Percentiles rank a stretch among this genome's conserved stretches.
These are phyloP conservation scores for Saguinus midas DNA, from an alignment of 2,113 vertebrate species.

Conservation along the genomic window DNA sequence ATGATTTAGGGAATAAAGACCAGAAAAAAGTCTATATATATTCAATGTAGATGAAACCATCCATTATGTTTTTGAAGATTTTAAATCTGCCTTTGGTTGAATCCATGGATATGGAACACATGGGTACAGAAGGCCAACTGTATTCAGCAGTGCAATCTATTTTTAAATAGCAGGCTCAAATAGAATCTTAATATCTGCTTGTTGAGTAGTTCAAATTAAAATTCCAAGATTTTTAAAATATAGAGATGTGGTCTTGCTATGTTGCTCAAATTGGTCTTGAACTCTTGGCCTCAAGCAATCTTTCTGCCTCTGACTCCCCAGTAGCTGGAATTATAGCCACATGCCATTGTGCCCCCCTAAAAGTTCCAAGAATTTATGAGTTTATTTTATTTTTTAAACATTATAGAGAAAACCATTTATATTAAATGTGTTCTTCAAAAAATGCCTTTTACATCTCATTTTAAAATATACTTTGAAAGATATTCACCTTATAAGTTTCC, in stretches of 20 bases:
- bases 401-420: not conserved
- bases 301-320: too few species aligned
- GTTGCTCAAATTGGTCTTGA: too few species aligned
- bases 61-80: not conserved
- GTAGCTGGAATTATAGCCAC: too few species aligned
- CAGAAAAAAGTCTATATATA: not conserved
- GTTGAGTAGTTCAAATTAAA: constrained; percentile 16
- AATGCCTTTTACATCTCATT: constrained; percentile 10
- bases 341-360: not conserved
- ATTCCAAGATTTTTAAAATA: not conserved
- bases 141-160: not conserved
- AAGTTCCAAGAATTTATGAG: constrained; percentile 4
- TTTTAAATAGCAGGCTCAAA: not conserved
- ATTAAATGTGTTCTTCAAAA: not conserved
- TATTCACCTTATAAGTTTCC: not conserved
- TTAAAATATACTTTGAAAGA: constrained; percentile 42
- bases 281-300: too few species aligned
- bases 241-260: too few species aligned
- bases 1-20: not conserved
- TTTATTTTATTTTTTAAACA: constrained; percentile 30
- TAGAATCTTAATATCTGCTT: not conserved
- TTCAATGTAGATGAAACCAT: not conserved
- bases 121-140: not conserved
- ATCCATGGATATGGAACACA: not conserved
- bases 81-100: not conserved